Conservation (phyloP, 2,888 invertebrate genomes). For the Caenorhabditis sulstoni region DNA sequence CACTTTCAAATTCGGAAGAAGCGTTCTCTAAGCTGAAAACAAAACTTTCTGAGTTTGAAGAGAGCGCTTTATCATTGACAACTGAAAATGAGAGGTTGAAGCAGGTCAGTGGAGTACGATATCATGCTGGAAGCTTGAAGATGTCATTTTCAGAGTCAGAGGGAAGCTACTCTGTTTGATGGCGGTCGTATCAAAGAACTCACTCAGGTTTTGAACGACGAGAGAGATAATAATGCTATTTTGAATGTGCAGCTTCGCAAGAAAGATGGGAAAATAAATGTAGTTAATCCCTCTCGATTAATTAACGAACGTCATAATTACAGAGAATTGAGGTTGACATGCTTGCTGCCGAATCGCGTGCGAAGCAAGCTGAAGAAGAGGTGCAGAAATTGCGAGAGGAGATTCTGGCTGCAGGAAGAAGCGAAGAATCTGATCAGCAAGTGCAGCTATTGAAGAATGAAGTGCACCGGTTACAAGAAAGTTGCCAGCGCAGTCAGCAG, state of each 20-base stretch:
- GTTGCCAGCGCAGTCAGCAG: background rate
- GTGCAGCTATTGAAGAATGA: constrained; percentile 11
- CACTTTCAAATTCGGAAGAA: constrained; percentile 41
- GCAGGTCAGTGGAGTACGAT: too few relatives aligned
- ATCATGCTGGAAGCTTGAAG: too few relatives aligned
- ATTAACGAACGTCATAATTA: too few relatives aligned
- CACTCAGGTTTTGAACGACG: constrained; percentile 28
- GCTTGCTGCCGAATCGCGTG: constrained; percentile 62
- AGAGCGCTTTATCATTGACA: constrained; percentile 28
- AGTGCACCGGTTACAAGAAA: background rate
- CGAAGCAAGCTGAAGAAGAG: constrained; percentile 64
- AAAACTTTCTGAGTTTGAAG: constrained; percentile 48
- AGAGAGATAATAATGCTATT: constrained; percentile 50
- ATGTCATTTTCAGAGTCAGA: constrained; percentile 14
- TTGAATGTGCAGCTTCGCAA: constrained; percentile 58
- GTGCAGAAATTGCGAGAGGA: constrained; percentile 44
- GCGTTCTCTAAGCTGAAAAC: constrained; percentile 30
- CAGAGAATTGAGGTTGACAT: constrained; percentile 56
- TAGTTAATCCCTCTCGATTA: too few relatives aligned
- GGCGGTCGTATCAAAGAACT: constrained; percentile 34
- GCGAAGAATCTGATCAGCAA: constrained; percentile 24
- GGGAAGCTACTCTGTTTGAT: constrained; percentile 37
- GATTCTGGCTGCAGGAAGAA: constrained; percentile 50
- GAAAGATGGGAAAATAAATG: constrained; percentile 64
- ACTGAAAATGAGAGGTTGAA: constrained; percentile 35